These are phyloP conservation scores for Tinea pellionella DNA, from an alignment of 2,888 invertebrate genomes.

Conservation along the genomic window DNA sequence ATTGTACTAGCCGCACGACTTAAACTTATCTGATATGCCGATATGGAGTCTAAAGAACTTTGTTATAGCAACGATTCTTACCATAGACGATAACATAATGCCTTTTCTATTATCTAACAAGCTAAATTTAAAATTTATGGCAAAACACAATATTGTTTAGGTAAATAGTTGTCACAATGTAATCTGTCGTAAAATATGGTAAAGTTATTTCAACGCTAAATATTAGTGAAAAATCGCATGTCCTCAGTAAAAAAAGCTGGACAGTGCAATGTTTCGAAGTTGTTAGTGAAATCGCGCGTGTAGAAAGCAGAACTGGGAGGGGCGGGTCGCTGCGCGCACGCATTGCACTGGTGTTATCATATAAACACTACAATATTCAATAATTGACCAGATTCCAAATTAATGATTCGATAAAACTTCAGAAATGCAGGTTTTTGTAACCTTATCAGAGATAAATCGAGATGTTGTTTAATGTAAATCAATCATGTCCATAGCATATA, in stretches of 20 bases:
- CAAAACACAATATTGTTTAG: too few species aligned
- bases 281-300: slow-evolving; percentile 64
- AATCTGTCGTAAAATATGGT: slow-evolving; percentile 29
- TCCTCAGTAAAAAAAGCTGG: slow-evolving; percentile 35
- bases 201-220: slow-evolving; percentile 21
- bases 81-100: not conserved
- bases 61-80: not conserved
- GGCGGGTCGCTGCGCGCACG: slow-evolving; percentile 23
- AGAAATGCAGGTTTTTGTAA: too few species aligned
- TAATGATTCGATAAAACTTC: not conserved
- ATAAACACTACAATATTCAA: not conserved
- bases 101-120: not conserved
- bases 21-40: slow-evolving; percentile 28
- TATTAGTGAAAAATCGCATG: slow-evolving; percentile 53
- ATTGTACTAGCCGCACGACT: slow-evolving; percentile 49
- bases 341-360: not conserved
- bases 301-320: slow-evolving; percentile 67
- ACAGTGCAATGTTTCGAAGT: slow-evolving; percentile 23
- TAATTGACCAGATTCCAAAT: slow-evolving; percentile 2
- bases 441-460: too few species aligned
- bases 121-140: not conserved
- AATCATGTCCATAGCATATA: not conserved
- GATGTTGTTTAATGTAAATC: too few species aligned
- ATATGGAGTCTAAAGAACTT: not conserved
- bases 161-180: too few species aligned